These are phyloP conservation scores for Nudaria mundana DNA, from an alignment of 2,888 invertebrate species.

Conservation along the genomic window DNA sequence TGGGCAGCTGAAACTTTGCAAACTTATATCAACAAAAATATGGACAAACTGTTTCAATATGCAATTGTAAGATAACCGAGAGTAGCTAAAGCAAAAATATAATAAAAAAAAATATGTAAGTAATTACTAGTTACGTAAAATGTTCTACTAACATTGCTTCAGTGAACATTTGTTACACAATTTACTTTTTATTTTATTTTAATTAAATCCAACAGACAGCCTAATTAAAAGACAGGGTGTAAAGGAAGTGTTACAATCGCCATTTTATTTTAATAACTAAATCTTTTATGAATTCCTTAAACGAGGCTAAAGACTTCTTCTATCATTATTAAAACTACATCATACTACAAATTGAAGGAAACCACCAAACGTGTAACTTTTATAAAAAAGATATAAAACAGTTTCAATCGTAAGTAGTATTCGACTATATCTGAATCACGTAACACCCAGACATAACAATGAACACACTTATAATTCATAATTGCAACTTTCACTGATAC, in stretches of 20 bases:
- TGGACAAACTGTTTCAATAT: too few relatives aligned
- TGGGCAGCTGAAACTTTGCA: too few relatives aligned
- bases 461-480: constrained; percentile 14
- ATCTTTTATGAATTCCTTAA: too few relatives aligned
- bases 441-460: constrained; percentile 21
- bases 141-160: constrained; percentile 2
- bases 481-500: constrained; percentile 25
- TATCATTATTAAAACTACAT: too few relatives aligned
- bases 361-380: too few relatives aligned
- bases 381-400: too few relatives aligned
- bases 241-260: too few relatives aligned
- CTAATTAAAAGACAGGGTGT: neutral
- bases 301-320: too few relatives aligned
- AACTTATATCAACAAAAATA: too few relatives aligned
- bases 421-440: constrained; percentile 3
- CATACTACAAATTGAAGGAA: too few relatives aligned
- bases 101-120: neutral
- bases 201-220: neutral
- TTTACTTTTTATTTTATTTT: neutral
- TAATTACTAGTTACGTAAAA: too few relatives aligned
- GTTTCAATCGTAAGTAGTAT: neutral
- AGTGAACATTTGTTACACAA: constrained; percentile 4
- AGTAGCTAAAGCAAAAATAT: neutral
- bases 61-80: neutral
- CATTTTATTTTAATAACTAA: too few relatives aligned